Evolutionary conservation across 2,888 invertebrate genomes (phyloP).

Genomic region (Caenorhabditis sp.): DNA sequence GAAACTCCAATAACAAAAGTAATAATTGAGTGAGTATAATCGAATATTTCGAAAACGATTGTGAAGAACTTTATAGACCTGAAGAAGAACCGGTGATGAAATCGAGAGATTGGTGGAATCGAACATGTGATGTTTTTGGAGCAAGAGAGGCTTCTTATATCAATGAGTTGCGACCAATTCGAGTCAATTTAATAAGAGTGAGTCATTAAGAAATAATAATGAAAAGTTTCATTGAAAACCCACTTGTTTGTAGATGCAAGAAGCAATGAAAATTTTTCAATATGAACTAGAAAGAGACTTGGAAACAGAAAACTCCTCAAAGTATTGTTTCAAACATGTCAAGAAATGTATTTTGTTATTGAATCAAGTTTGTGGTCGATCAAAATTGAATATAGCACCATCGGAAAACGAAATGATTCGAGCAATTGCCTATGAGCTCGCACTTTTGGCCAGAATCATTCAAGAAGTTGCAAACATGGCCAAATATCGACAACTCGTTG

Average conservation of each 20-base stretch:
- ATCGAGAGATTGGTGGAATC: slow-evolving; percentile 43
- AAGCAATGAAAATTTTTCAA: slow-evolving; percentile 42
- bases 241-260: slow-evolving; percentile 24
- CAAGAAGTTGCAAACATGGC: slow-evolving; percentile 27
- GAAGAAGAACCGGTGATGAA: slow-evolving; percentile 7
- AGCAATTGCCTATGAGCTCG: slow-evolving; percentile 45
- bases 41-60: too few species aligned
- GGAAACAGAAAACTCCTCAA: slow-evolving; percentile 22
- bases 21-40: too few species aligned
- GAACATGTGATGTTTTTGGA: slow-evolving; percentile 54
- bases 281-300: slow-evolving; percentile 43
- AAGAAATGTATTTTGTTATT: slow-evolving; percentile 29
- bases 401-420: slow-evolving; percentile 53
- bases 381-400: slow-evolving; percentile 49
- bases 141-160: slow-evolving; percentile 52
- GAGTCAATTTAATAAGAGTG: slow-evolving; percentile 40
- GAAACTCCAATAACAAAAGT: too few species aligned
- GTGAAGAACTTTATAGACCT: neutral
- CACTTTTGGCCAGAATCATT: slow-evolving; percentile 35
- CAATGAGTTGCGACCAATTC: slow-evolving; percentile 41
- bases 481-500: neutral
- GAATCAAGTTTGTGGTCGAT: slow-evolving; percentile 33
- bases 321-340: slow-evolving; percentile 21
- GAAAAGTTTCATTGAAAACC: neutral
- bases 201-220: neutral